These are phyloP conservation scores for Actinemys pallida DNA, from an alignment of 2,113 vertebrate species.

Conservation along the genomic window DNA sequence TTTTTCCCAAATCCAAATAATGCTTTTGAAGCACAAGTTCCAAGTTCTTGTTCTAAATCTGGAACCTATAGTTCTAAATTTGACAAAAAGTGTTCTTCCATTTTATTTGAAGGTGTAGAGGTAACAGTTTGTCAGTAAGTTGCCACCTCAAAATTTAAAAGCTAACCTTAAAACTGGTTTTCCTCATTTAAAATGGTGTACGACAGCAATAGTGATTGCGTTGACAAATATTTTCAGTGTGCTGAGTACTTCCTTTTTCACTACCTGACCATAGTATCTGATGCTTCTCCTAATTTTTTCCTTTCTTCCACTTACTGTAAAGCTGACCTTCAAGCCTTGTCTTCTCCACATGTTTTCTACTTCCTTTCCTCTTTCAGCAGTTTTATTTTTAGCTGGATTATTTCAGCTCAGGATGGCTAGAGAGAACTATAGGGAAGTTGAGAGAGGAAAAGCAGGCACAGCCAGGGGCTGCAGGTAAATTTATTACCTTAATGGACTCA, in stretches of 20 bases:
- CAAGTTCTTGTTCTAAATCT: background rate
- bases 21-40: background rate
- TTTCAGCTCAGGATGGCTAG: slow-evolving; percentile 84
- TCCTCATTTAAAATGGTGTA: slow-evolving; percentile 1
- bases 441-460: slow-evolving; percentile 81
- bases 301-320: slow-evolving; percentile 75
- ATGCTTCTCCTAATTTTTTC: slow-evolving; percentile 77
- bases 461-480: slow-evolving; percentile 82
- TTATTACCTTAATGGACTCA: slow-evolving; percentile 69
- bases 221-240: slow-evolving; percentile 20
- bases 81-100: background rate
- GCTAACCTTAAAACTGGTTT: slow-evolving; percentile 28
- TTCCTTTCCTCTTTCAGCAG: slow-evolving; percentile 80
- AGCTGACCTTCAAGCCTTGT: slow-evolving; percentile 74
- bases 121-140: background rate
- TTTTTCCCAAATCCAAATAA: background rate
- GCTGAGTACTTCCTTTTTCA: slow-evolving; percentile 52
- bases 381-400: slow-evolving; percentile 82
- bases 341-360: slow-evolving; percentile 80
- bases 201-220: background rate
- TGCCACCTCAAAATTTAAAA: background rate
- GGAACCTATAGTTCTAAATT: background rate
- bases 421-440: slow-evolving; percentile 82
- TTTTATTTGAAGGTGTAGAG: background rate
- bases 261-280: slow-evolving; percentile 57